phyloP scores from a whole-genome alignment of 2,113 vertebrate genomes.

The Alethe diademata region DNA sequence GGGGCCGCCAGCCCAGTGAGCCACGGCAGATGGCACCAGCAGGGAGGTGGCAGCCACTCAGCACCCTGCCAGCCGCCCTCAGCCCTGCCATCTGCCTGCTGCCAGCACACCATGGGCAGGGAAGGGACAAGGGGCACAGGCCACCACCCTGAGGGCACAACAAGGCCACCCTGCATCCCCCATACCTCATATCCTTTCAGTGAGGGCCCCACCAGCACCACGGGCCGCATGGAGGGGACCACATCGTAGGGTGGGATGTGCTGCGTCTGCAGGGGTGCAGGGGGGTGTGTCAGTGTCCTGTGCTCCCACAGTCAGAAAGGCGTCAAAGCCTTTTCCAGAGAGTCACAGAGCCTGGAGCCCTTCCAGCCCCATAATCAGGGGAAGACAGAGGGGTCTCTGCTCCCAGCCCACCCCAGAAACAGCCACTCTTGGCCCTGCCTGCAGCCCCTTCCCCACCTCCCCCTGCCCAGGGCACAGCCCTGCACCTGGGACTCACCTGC shows the following conservation, averaged over 20 bases:
- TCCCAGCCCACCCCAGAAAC: too few species aligned
- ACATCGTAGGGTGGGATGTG: conserved; percentile 93
- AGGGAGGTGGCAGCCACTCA: not conserved
- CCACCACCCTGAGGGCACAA: not conserved
- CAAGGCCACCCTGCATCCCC: fast-evolving
- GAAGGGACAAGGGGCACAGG: not conserved
- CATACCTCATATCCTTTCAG: conserved; percentile 94
- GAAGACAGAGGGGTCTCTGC: not conserved
- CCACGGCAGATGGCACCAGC: not conserved
- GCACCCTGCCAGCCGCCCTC: not conserved
- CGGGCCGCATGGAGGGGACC: conserved; percentile 95
- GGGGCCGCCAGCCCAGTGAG: not conserved
- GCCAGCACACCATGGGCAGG: fast-evolving
- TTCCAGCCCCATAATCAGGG: not conserved
- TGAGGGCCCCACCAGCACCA: conserved; percentile 95
- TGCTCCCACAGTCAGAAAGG: not conserved
- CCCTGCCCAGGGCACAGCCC: not conserved
- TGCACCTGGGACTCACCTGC: conserved; percentile 81
- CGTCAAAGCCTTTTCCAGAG: not conserved
- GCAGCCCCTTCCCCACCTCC: not conserved
- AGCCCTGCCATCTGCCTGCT: not conserved
- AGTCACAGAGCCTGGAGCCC: not conserved
- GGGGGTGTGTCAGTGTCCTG: not conserved
- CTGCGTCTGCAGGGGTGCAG: conserved; percentile 75
- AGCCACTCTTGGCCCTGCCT: not conserved